phyloP scores from a whole-genome alignment of 64 coral and sea anemone genomes.

The Porites lutea region DNA sequence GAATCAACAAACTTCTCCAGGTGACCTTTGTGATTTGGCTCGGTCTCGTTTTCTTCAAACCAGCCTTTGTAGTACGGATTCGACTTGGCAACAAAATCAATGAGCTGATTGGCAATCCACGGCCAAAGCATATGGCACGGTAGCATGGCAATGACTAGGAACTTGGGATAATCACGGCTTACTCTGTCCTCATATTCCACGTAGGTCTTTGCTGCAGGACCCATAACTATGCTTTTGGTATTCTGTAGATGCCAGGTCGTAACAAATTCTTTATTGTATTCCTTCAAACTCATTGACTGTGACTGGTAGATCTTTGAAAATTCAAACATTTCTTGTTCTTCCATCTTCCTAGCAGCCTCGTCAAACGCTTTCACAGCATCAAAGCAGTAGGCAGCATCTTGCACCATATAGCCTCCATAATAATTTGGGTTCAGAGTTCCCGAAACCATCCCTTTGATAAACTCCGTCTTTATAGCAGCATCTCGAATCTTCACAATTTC shows the following conservation, averaged over 20 bases:
- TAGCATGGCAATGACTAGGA: slow-evolving; percentile 52
- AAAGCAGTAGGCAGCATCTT: slow-evolving; percentile 76
- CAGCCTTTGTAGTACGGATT: slow-evolving; percentile 45
- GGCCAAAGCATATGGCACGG: slow-evolving; percentile 69
- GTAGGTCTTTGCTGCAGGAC: slow-evolving; percentile 54
- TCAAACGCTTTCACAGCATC: slow-evolving; percentile 54
- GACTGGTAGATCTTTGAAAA: slow-evolving; percentile 49
- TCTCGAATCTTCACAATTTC: slow-evolving; percentile 29
- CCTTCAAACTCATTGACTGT: slow-evolving; percentile 46
- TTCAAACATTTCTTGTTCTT: neutral
- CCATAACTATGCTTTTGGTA: slow-evolving; percentile 48
- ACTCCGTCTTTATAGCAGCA: slow-evolving; percentile 24
- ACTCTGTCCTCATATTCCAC: slow-evolving; percentile 32
- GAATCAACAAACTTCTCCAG: slow-evolving; percentile 58
- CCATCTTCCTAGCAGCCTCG: slow-evolving; percentile 26
- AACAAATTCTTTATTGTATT: slow-evolving; percentile 58
- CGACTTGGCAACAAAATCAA: slow-evolving; percentile 20
- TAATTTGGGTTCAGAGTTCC: slow-evolving; percentile 49
- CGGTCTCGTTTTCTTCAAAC: slow-evolving; percentile 47
- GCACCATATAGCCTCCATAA: slow-evolving; percentile 73
- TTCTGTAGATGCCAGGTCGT: slow-evolving; percentile 42
- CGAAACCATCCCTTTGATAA: slow-evolving; percentile 42
- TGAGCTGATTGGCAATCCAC: slow-evolving; percentile 43
- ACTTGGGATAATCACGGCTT: slow-evolving; percentile 22
- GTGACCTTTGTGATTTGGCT: neutral